Percentiles rank a stretch among this genome's conserved stretches.
Evolutionary conservation across 2,113 vertebrate species (phyloP).

Genomic region (human (Homo sapiens)): GRCh38 chr17:55086001-55086500

Average conservation of each 20-base stretch:
- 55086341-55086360: neutral
- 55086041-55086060: slow-evolving; percentile 20
- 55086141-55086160: slow-evolving; percentile 62
- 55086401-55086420: neutral
- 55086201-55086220: neutral
- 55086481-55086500: neutral
- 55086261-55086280: neutral
- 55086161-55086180: slow-evolving; percentile 16
- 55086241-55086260: neutral
- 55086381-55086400: neutral
- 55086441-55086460: neutral
- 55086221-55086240: neutral
- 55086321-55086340: neutral
- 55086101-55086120: slow-evolving; percentile 71
- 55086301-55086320: neutral
- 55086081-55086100: slow-evolving; percentile 56
- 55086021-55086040: slow-evolving; percentile 36
- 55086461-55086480: neutral
- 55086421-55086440: neutral
- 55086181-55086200: neutral
- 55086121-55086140: slow-evolving; percentile 66
- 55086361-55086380: neutral
- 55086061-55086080: slow-evolving; percentile 55
- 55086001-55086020: neutral
- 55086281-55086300: neutral